These are phyloP conservation scores for Cantharis rustica DNA, from an alignment of 2,888 invertebrate species.

Conservation along the genomic window DNA sequence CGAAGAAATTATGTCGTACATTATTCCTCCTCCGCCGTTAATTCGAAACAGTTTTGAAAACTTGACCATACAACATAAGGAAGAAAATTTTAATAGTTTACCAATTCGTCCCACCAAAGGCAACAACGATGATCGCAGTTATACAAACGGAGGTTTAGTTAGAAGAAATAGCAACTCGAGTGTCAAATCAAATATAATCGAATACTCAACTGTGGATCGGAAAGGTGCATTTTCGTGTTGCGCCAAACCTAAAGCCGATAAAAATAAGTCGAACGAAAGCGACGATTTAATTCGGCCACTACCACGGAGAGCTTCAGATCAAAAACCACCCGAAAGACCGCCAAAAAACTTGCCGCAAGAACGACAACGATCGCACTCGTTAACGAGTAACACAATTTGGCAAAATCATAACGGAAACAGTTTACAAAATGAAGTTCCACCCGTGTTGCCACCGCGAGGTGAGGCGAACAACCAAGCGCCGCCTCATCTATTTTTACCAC, in stretches of 20 bases:
- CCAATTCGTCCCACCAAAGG: slow-evolving; percentile 7
- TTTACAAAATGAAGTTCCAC: slow-evolving; percentile 51
- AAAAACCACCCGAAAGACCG: slow-evolving; percentile 70
- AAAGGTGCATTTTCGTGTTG: slow-evolving; percentile 75
- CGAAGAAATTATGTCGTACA: slow-evolving; percentile 83
- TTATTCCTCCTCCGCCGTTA: slow-evolving; percentile 79
- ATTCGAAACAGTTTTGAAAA: slow-evolving; percentile 42
- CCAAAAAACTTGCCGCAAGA: slow-evolving; percentile 65
- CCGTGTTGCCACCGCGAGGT: slow-evolving; percentile 63
- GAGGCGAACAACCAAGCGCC: slow-evolving; percentile 55
- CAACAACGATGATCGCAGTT: slow-evolving; percentile 4
- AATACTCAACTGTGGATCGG: slow-evolving; percentile 74
- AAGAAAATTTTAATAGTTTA: slow-evolving; percentile 17
- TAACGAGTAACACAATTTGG: slow-evolving; percentile 43
- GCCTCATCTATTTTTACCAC: slow-evolving; percentile 64
- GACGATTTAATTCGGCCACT: slow-evolving; percentile 62
- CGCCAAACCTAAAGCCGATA: slow-evolving; percentile 63
- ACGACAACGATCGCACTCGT: slow-evolving; percentile 63
- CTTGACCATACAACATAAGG: slow-evolving; percentile 29
- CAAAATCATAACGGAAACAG: slow-evolving; percentile 38
- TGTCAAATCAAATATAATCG: slow-evolving; percentile 62
- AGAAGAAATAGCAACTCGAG: slow-evolving; percentile 62
- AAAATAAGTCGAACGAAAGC: slow-evolving; percentile 53
- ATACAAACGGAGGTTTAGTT: slow-evolving; percentile 26
- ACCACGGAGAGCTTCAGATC: slow-evolving; percentile 63